Evolutionary conservation across 2,888 invertebrate genomes (phyloP).

Genomic region (Actias luna): DNA sequence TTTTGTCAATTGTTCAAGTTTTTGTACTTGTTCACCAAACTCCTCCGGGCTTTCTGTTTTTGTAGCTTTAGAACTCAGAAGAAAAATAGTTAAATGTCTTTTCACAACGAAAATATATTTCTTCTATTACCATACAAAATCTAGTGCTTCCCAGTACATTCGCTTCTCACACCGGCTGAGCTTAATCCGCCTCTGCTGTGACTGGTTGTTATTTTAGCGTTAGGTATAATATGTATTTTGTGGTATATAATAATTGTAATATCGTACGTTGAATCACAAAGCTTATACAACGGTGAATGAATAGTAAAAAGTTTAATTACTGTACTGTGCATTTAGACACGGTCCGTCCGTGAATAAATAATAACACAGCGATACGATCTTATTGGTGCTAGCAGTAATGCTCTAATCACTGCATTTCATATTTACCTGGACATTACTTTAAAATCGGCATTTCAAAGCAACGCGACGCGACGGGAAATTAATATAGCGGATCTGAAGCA

Average conservation of each 20-base stretch:
- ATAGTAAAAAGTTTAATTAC: slow-evolving; percentile 31
- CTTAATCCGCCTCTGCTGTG: not conserved
- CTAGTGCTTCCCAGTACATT: not conserved
- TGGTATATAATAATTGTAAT: not conserved
- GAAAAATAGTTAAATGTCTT: too few species aligned
- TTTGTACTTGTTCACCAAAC: too few species aligned
- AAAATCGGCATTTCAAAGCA: not conserved
- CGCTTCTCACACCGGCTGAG: too few species aligned
- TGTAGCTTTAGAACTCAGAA: too few species aligned
- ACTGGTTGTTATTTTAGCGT: not conserved
- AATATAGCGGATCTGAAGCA: slow-evolving; percentile 29
- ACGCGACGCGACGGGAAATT: slow-evolving; percentile 25
- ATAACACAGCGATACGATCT: slow-evolving; percentile 25
- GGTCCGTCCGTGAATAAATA: slow-evolving; percentile 31
- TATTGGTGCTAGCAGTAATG: slow-evolving; percentile 19
- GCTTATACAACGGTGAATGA: not conserved
- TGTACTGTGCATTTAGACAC: slow-evolving; percentile 24
- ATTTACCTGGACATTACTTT: not conserved
- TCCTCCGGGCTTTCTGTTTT: too few species aligned
- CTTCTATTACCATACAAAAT: not conserved
- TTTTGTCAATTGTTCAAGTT: too few species aligned
- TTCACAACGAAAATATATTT: too few species aligned
- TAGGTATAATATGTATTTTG: not conserved
- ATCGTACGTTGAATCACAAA: not conserved
- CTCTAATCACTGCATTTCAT: slow-evolving; percentile 16